Conservation (phyloP, 2,113 vertebrate species). For the Boulengeromyrus knoepffleri region DNA sequence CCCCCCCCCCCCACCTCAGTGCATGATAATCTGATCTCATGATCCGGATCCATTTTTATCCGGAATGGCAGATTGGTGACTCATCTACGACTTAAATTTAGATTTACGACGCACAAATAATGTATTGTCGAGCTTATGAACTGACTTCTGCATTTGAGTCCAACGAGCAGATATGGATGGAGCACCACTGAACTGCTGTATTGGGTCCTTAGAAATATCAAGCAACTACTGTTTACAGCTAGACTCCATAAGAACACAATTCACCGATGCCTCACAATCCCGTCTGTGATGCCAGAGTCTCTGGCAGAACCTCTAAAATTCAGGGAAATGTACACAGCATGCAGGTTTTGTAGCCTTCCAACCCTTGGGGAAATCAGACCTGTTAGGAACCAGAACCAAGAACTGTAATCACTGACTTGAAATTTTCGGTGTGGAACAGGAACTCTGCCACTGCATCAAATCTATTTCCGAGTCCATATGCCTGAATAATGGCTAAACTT, state of each 20-base stretch:
- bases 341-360: background rate
- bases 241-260: background rate
- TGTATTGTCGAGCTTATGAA: background rate
- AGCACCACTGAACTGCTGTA: background rate
- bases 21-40: background rate
- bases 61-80: background rate
- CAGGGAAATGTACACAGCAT: background rate
- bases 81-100: background rate
- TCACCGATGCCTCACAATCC: background rate
- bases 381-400: background rate
- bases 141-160: background rate
- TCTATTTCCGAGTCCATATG: background rate
- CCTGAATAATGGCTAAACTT: background rate
- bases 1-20: background rate
- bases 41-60: background rate
- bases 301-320: background rate
- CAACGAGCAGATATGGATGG: background rate
- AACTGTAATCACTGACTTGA: background rate
- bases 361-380: background rate
- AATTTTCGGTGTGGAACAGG: background rate
- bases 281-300: background rate
- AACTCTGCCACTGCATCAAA: background rate
- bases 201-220: background rate
- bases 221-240: background rate
- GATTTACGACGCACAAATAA: background rate